Percentiles rank a stretch among this genome's conserved stretches.
phyloP scores from a whole-genome alignment of 2,113 vertebrate genomes.

The Catagonus wagneri region DNA sequence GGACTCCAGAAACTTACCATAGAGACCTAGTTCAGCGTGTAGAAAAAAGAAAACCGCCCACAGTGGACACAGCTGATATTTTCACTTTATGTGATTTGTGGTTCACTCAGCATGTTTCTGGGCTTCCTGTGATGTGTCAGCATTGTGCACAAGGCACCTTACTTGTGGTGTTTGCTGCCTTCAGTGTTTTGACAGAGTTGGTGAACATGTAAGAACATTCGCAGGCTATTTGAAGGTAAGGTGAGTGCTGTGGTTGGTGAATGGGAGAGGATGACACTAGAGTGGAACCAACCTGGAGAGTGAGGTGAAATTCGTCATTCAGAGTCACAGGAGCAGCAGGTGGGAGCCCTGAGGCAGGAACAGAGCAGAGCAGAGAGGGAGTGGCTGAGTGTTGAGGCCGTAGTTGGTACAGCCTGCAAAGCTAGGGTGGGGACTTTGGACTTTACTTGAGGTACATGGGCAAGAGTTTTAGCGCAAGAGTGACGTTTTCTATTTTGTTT shows the following conservation, averaged over 20 bases:
- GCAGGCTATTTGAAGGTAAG: background rate
- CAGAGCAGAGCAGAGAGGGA: background rate
- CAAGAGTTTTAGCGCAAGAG: background rate
- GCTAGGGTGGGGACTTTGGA: background rate
- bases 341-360: background rate
- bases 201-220: background rate
- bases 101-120: accelerated
- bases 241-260: background rate
- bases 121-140: accelerated
- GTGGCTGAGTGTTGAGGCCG: background rate
- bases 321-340: background rate
- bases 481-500: background rate
- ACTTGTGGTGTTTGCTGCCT: background rate
- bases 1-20: background rate
- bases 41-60: background rate
- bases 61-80: background rate
- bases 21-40: background rate
- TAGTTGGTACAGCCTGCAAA: background rate
- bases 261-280: background rate
- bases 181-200: no score
- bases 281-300: background rate
- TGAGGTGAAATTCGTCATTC: background rate
- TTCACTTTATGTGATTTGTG: background rate
- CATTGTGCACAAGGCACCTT: background rate
- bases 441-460: background rate